Percentiles rank a stretch among this genome's conserved stretches.
phyloP scores from a whole-genome alignment of 1,140 invertebrate genomes.

The Scaptodrosophila lebanonensis region DNA sequence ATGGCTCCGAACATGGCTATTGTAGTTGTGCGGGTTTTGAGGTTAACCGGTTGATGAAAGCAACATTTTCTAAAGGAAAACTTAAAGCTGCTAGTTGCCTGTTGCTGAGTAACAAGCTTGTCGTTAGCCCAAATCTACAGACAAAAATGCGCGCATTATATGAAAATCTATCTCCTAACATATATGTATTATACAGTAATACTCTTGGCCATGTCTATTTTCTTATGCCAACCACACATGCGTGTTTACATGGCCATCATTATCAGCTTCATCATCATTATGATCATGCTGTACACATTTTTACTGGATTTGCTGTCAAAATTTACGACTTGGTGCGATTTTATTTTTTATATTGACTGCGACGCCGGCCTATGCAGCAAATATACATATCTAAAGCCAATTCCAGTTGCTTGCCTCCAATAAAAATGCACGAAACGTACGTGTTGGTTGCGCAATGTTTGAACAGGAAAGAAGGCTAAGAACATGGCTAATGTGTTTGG shows the following conservation, averaged over 20 bases:
- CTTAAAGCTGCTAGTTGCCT: slow-evolving; percentile 29
- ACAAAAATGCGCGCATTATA: background rate
- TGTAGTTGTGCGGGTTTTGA: slow-evolving; percentile 18
- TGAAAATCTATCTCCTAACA: slow-evolving; percentile 41
- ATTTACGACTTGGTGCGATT: slow-evolving; percentile 38
- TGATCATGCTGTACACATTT: slow-evolving; percentile 47
- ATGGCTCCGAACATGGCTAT: too few relatives aligned
- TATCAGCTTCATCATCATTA: too few relatives aligned
- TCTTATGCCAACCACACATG: too few relatives aligned
- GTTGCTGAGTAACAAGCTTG: background rate
- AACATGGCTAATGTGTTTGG: slow-evolving; percentile 10
- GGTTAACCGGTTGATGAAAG: slow-evolving; percentile 52
- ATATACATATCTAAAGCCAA: too few relatives aligned
- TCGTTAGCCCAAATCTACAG: background rate
- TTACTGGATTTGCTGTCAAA: slow-evolving; percentile 46
- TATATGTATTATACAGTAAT: slow-evolving; percentile 38
- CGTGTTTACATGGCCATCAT: too few relatives aligned
- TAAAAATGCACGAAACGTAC: slow-evolving; percentile 59
- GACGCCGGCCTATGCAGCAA: too few relatives aligned
- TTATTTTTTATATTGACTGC: too few relatives aligned
- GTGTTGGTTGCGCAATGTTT: slow-evolving; percentile 30
- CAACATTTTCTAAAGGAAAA: slow-evolving; percentile 50
- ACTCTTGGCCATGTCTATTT: too few relatives aligned
- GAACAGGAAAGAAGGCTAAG: too few relatives aligned
- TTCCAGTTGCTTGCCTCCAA: slow-evolving; percentile 25